Evolutionary conservation across 1,140 invertebrate genomes (phyloP), one percentile per base, ranked within the genome.

Genomic region (Drosophila kurseongensis): DNA sequence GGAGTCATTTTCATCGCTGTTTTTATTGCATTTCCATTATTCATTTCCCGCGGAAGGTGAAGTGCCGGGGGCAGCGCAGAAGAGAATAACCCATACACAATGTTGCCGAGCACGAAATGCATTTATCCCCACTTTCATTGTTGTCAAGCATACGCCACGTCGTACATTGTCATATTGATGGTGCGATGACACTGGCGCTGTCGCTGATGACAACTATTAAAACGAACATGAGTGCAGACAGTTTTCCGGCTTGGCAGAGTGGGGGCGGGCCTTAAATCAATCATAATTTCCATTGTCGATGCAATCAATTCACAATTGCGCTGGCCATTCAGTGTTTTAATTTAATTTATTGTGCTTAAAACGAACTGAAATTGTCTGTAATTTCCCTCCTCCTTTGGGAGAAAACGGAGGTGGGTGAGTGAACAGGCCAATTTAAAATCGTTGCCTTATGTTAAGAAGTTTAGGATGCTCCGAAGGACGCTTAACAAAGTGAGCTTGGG

Each of bases 401-500:
- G 41, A 38, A 23, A 42, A 38, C n/a, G 4, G 23, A 13, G 4
- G 5, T 9, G 38, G n/a, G 44, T 47, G 9, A 16, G 41, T 38
- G 16, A 57, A 63, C 67, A 14, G 42, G 35, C 50, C 67, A 57
- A 69, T 71, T 72, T 71, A 58, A 72, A 71, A 50, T 71, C 36
- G 42, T 47, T 45, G 32, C 38, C 27, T 32, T 35, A 59, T 66
- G 36, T 38, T 38, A 10, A 16, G 58, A 76, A 71, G 74, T 62
- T 79, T 66, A 63, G 61, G 69, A 57, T 51, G 59, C 44, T 51
- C 66, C 48, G 65, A 79, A 84, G 75, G 54, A 54, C 55, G 82
- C 78, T 82, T 79, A 79, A 63, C 83, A 79, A 83, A 86, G 79
- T 76, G 76, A 79, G 23, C 83, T 68, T 79, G 40, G 16, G 83